A percentile compares a stretch with the other conserved stretches of the same genome.
Evolutionary conservation across 2,888 invertebrate species (phyloP).

Genomic region (Leptinotarsa juncta): DNA sequence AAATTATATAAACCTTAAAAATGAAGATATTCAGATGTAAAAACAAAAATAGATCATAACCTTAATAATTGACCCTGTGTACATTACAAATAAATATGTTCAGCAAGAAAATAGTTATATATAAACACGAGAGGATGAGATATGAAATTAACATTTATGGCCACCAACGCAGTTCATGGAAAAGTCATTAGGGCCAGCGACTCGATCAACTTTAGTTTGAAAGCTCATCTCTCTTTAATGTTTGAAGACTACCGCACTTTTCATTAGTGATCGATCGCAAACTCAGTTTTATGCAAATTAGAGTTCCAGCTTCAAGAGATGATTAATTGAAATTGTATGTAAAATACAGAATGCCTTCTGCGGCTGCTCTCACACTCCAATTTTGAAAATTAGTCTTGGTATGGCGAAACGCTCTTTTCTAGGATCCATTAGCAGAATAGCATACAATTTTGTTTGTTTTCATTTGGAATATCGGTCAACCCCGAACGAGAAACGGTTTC

Average conservation of each 20-base stretch:
- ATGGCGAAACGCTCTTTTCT: not conserved
- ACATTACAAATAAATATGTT: too few relatives aligned
- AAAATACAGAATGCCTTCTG: conserved; percentile 3
- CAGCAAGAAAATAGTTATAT: too few relatives aligned
- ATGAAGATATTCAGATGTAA: too few relatives aligned
- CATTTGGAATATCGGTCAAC: too few relatives aligned
- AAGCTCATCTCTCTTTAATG: not conserved
- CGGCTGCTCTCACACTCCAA: not conserved
- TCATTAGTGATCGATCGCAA: conserved; percentile 24
- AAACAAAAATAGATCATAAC: too few relatives aligned
- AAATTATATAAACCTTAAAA: too few relatives aligned
- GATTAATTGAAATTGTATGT: conserved; percentile 29
- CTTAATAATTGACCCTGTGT: too few relatives aligned
- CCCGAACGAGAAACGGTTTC: too few relatives aligned
- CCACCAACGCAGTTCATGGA: not conserved
- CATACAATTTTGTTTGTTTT: not conserved
- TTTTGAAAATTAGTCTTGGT: not conserved
- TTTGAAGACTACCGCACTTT: conserved; percentile 15
- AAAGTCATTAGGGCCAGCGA: not conserved
- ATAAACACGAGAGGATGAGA: not conserved
- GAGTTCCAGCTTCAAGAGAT: conserved; percentile 12
- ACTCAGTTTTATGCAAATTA: conserved; percentile 28
- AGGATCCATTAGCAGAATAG: not conserved
- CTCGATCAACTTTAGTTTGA: not conserved
- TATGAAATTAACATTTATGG: not conserved